phyloP scores from a whole-genome alignment of 92 coral and sea anemone species.

The Phenganax marumi region DNA sequence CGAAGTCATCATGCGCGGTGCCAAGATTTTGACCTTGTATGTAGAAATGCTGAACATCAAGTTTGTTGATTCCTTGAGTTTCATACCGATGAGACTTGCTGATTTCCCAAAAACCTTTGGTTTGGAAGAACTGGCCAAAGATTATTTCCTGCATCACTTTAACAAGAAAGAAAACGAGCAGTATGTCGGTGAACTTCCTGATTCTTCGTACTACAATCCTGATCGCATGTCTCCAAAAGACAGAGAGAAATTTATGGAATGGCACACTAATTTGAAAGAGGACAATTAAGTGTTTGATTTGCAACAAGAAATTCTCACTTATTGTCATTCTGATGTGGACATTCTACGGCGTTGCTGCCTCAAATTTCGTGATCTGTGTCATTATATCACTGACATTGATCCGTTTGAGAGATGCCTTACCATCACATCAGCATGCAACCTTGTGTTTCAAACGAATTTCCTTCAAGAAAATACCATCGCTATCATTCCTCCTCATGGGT shows the following conservation, averaged over 20 bases:
- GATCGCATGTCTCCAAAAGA: too few relatives aligned
- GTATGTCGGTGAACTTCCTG: neutral
- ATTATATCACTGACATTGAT: too few relatives aligned
- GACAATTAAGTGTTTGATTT: neutral
- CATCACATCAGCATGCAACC: conserved; percentile 21
- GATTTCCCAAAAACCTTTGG: conserved; percentile 36
- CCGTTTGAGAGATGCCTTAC: too few relatives aligned
- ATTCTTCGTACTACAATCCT: too few relatives aligned
- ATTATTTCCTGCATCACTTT: conserved; percentile 51
- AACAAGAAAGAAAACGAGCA: conserved; percentile 31
- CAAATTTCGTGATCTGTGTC: too few relatives aligned
- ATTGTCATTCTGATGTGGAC: too few relatives aligned
- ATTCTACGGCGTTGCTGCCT: too few relatives aligned
- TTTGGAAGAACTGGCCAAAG: conserved; percentile 46
- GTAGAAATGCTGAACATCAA: conserved; percentile 32
- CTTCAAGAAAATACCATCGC: conserved; percentile 18
- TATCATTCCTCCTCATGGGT: too few relatives aligned
- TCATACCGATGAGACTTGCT: conserved; percentile 9
- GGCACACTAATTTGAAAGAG: neutral
- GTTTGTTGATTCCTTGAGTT: neutral
- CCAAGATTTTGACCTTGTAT: conserved; percentile 47
- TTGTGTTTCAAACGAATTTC: conserved; percentile 22
- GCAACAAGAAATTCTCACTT: too few relatives aligned
- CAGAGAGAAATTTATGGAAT: neutral
- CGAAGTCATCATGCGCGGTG: conserved; percentile 33